These are phyloP conservation scores for Antigone vipio DNA, from an alignment of 2,113 vertebrate genomes.

Conservation along the genomic window DNA sequence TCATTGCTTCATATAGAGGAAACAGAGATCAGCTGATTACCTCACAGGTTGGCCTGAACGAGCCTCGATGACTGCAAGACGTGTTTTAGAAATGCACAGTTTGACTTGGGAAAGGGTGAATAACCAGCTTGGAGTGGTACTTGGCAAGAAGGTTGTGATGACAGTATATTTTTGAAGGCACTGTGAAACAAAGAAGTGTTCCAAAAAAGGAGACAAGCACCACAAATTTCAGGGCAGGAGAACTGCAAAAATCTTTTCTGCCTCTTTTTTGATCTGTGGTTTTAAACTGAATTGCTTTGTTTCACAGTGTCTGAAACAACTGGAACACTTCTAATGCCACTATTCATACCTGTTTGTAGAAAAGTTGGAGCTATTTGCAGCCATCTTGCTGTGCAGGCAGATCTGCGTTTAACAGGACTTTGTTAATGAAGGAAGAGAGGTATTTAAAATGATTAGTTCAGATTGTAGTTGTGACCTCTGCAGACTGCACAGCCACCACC, in stretches of 20 bases:
- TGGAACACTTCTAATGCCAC: not conserved
- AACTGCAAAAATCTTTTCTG: constrained; percentile 37
- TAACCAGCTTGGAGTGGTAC: not conserved
- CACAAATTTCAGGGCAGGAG: constrained; percentile 20
- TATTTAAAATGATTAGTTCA: not conserved
- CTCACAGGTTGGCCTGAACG: not conserved
- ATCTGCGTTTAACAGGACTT: not conserved
- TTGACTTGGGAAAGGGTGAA: not conserved
- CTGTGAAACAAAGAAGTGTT: not conserved
- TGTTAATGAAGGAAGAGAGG: not conserved
- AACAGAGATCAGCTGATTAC: not conserved
- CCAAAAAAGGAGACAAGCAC: not conserved
- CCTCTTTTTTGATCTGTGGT: not conserved
- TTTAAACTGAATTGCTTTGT: not conserved
- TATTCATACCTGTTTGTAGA: not conserved
- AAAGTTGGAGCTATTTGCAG: not conserved
- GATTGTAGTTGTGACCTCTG: not conserved
- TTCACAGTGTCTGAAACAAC: not conserved
- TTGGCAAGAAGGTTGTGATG: not conserved
- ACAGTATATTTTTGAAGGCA: constrained; percentile 10
- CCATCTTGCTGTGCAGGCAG: rapidly evolving
- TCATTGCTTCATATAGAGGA: not conserved
- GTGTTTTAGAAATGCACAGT: not conserved
- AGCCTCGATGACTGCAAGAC: not conserved
- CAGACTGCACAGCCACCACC: not conserved